phyloP scores from a whole-genome alignment of 1,140 invertebrate genomes.

The Doryteuthis pealeii region DNA sequence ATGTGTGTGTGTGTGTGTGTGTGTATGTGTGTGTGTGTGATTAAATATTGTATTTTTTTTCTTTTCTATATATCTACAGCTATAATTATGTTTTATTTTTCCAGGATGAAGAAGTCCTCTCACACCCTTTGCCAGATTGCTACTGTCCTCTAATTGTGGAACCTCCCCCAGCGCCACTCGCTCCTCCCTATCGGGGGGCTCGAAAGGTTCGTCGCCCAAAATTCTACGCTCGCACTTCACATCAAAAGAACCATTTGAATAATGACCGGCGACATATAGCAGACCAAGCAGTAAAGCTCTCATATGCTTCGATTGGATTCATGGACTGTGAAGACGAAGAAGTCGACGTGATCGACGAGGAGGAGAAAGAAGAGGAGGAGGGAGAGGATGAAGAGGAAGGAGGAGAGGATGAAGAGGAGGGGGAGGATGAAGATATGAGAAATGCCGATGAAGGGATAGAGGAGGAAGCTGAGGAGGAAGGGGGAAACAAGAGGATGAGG shows the following conservation, averaged over 20 bases:
- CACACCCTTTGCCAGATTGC: background rate
- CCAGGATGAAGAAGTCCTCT: background rate
- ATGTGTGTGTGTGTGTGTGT: too few relatives aligned
- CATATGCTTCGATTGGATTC: constrained; percentile 2
- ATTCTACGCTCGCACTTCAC: background rate
- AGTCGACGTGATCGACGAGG: background rate
- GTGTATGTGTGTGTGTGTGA: too few relatives aligned
- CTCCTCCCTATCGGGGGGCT: background rate
- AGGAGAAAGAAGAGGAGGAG: background rate
- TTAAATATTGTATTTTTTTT: too few relatives aligned
- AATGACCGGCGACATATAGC: background rate
- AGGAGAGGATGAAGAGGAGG: background rate
- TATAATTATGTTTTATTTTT: background rate
- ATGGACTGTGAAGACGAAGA: background rate
- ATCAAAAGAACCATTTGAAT: background rate
- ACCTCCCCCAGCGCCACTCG: background rate
- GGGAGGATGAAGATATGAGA: background rate
- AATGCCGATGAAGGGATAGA: background rate
- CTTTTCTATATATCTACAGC: too few relatives aligned
- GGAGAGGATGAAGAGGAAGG: background rate
- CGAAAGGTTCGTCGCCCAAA: background rate
- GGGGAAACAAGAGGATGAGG: background rate
- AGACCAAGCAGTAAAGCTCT: background rate
- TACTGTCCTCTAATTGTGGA: background rate
- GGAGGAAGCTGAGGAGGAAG: background rate